Conservation (phyloP, 2,113 vertebrate genomes). For the Coryphaenoides rupestris region DNA sequence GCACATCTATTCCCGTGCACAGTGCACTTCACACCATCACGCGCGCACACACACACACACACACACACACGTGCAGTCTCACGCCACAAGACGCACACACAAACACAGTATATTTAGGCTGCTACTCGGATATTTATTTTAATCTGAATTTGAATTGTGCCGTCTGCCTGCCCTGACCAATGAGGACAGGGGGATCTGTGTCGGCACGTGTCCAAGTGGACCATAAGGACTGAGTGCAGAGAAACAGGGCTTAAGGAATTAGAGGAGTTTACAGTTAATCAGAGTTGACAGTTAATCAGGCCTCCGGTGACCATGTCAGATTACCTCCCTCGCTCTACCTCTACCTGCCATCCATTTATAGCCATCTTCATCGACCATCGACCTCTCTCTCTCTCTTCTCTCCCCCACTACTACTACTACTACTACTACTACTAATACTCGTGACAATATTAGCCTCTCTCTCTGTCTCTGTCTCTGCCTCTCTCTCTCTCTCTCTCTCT, state of each 20-base stretch:
- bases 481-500: no score
- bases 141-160: background rate
- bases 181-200: background rate
- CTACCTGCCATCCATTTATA: constrained; percentile 25
- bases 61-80: constrained; percentile 25
- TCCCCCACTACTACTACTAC: no score
- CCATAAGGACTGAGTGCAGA: no score
- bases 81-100: background rate
- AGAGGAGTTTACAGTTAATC: constrained; percentile 72
- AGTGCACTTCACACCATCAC: constrained; percentile 13
- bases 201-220: no score
- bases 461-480: no score
- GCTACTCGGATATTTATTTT: background rate
- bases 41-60: constrained; percentile 38
- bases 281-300: constrained; percentile 70
- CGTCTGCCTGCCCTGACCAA: background rate
- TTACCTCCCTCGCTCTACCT: constrained; percentile 48
- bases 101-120: background rate
- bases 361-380: background rate
- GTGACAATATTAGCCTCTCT: no score
- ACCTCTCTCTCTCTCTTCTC: constrained; percentile 25
- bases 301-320: constrained; percentile 64
- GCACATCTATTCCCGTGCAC: constrained; percentile 53
- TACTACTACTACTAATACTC: no score
- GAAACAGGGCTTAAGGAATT: constrained; percentile 65